These are phyloP conservation scores for Xylophagus ater DNA, from an alignment of 2,888 invertebrate species.

Conservation along the genomic window DNA sequence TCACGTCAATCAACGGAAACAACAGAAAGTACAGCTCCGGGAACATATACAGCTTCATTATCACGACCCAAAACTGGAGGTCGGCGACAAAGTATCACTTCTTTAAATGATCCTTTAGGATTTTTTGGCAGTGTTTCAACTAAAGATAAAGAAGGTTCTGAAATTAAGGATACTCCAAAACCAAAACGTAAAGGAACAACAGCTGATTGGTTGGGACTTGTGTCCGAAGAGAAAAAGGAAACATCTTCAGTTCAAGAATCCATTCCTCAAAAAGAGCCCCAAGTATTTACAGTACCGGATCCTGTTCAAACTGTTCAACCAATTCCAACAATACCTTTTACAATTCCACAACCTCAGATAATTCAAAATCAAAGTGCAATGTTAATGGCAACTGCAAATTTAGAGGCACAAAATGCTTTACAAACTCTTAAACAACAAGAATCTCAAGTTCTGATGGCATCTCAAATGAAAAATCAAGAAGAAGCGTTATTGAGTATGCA, in stretches of 20 bases:
- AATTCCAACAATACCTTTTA: not conserved
- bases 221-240: constrained; percentile 9
- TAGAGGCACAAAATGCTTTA: constrained; percentile 29
- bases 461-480: constrained; percentile 37
- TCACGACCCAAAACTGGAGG: constrained; percentile 33
- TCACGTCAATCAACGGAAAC: constrained; percentile 38
- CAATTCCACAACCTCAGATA: not conserved
- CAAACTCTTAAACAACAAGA: constrained; percentile 35
- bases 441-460: constrained; percentile 30
- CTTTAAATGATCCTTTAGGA: constrained; percentile 22
- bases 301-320: not conserved
- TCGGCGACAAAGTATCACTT: constrained; percentile 29
- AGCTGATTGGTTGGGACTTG: constrained; percentile 36
- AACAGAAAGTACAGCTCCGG: constrained; percentile 25
- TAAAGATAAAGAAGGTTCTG: not conserved
- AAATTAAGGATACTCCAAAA: constrained; percentile 25
- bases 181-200: constrained; percentile 25
- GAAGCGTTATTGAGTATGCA: constrained; percentile 34
- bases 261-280: constrained; percentile 1
- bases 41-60: constrained; percentile 19
- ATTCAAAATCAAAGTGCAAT: constrained; percentile 20
- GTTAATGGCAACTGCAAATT: constrained; percentile 26
- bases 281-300: constrained; percentile 13
- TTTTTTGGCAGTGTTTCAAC: constrained; percentile 15
- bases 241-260: not conserved